Percentiles rank a stretch among this genome's conserved stretches.
Conservation (phyloP, 2,113 vertebrate genomes). For the Centrocercus urophasianus region DNA sequence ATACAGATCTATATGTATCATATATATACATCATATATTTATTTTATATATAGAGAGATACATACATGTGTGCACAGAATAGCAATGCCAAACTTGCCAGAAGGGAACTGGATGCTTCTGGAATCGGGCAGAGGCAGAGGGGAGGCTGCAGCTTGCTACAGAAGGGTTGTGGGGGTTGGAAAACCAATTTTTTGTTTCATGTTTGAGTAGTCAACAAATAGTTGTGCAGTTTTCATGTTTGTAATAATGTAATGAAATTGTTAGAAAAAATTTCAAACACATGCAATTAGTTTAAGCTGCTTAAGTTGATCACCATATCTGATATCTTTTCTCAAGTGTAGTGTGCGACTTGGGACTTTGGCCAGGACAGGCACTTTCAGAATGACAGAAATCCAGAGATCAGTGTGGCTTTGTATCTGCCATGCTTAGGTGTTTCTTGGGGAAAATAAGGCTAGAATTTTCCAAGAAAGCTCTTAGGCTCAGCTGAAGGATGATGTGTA, state of each 20-base stretch:
- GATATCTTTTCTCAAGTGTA: not conserved
- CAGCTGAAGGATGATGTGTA: not conserved
- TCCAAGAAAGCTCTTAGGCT: not conserved
- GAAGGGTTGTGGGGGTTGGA: too few species aligned
- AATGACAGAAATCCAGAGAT: fast-evolving
- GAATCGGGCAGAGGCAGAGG: not conserved
- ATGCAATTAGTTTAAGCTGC: not conserved
- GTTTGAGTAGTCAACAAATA: not conserved
- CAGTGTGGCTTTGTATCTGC: not conserved
- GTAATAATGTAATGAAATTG: not conserved
- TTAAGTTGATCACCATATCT: not conserved
- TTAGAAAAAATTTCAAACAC: not conserved
- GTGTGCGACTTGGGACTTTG: fast-evolving
- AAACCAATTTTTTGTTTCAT: not conserved
- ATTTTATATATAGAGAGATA: too few species aligned
- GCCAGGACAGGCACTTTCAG: not conserved
- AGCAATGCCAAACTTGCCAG: not conserved
- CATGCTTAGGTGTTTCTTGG: not conserved
- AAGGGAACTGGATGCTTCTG: not conserved
- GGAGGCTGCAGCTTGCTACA: not conserved
- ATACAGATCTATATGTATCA: too few species aligned
- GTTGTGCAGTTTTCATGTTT: fast-evolving
- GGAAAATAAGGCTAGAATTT: not conserved
- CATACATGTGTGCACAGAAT: not conserved
- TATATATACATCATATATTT: not conserved